phyloP scores from a whole-genome alignment of 2,888 invertebrate species.

The Furcula furcula region DNA sequence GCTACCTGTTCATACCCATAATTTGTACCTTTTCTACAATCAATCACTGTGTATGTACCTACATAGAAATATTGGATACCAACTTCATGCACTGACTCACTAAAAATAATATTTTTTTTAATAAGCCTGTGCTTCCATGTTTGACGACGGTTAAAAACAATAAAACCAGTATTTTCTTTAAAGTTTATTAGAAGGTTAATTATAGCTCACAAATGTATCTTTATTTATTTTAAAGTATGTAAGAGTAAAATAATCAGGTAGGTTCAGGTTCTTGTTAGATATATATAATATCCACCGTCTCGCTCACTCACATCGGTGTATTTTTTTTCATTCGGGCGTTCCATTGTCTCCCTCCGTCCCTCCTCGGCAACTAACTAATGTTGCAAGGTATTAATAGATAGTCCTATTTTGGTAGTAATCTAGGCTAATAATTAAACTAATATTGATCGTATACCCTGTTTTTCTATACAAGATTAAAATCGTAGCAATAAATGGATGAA shows the following conservation, averaged over 20 bases:
- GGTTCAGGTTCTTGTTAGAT: slow-evolving; percentile 2
- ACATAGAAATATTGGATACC: too few relatives aligned
- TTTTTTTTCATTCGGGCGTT: slow-evolving; percentile 18
- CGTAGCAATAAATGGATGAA: too few relatives aligned
- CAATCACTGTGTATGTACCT: too few relatives aligned
- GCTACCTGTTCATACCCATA: too few relatives aligned
- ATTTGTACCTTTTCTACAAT: too few relatives aligned
- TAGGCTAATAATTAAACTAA: background rate
- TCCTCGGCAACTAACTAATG: slow-evolving; percentile 14
- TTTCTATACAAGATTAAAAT: too few relatives aligned
- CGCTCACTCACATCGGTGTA: slow-evolving; percentile 15
- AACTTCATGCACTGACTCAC: background rate
- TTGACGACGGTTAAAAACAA: too few relatives aligned
- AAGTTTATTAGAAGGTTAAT: too few relatives aligned
- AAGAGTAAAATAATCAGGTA: background rate
- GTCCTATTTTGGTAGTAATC: slow-evolving; percentile 9
- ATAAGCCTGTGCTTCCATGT: too few relatives aligned
- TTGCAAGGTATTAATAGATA: slow-evolving; percentile 14
- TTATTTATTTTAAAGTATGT: background rate
- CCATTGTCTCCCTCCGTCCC: background rate
- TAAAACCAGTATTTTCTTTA: too few relatives aligned
- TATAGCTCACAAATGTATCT: background rate
- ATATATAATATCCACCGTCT: slow-evolving; percentile 10
- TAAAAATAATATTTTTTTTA: too few relatives aligned
- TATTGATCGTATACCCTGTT: too few relatives aligned